Base-by-base conservation (phyloP, 2,888 invertebrate species). In the Zygothrica quintamaculata region DNA sequence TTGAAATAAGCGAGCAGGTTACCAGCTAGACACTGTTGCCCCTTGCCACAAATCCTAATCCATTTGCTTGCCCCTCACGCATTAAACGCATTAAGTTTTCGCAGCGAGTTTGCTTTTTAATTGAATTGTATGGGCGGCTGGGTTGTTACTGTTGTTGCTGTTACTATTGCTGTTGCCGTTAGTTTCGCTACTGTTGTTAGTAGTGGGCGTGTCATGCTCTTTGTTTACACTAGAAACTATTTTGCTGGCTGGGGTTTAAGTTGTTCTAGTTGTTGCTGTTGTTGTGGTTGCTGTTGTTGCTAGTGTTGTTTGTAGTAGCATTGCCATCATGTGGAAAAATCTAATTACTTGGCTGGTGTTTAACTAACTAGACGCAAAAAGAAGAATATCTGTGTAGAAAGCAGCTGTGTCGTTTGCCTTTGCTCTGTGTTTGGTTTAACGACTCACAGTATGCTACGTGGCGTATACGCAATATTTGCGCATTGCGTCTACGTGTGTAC, bases 21-120 rank as follows among this genome's bases (percentile, higher is more conserved):
- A 11, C 31, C 12, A 8, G 9, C n/a, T n/a, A n/a, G n/a, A n/a
- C 18, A 16, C 31, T 46, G 60, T 61, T 52, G 52, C 13, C 12
- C n/a, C 16, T 15, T 25, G 50, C 26, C 56, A 40, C 76, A 81
- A 76, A 84, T 68, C n/a, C n/a, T 22, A 22, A 2, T 3, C 84
- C 80, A 84, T 80, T 80, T 84, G 76, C 66, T 78, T 74, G 80
- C 84, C 76, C 81, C 80, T 59, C 80, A 80, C 80, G 80, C 84
- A 76, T 84, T 80, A 80, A 84, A 80, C 74, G 76, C 84, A 80
- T 80, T 84, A 80, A 68, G 81, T 75, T 76, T 77, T 68, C 50
- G 73, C 68, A 43, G 33, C 29, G 43, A 58, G 73, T 61, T 73
- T 61, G 70, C 71, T 64, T 79, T 79, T 68, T 79, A 82, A 80